Conservation (phyloP, 2,797 vertebrate species). For the Novumbra hubbsi region DNA sequence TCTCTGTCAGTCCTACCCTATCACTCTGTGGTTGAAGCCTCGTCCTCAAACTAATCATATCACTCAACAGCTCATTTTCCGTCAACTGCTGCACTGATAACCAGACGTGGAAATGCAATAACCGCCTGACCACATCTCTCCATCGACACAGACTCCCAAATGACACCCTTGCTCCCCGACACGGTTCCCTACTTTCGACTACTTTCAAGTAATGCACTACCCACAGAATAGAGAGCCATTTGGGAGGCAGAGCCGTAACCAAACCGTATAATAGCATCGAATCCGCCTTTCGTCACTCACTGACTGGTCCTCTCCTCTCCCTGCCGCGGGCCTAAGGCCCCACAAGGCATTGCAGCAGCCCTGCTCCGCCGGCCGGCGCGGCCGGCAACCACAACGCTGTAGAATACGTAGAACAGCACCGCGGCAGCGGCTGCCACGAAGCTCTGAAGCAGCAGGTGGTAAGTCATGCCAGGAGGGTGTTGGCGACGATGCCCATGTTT, state of each 20-base stretch:
- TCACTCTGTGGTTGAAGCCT: background rate
- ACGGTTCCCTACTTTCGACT: background rate
- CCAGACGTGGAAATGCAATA: no score
- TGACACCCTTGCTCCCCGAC: background rate
- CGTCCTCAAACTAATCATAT: background rate
- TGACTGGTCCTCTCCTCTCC: constrained; percentile 33
- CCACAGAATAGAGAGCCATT: background rate
- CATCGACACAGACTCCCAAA: background rate
- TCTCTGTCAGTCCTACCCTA: background rate
- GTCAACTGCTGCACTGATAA: no score
- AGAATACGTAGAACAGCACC: constrained; percentile 63
- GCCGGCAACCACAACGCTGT: constrained; percentile 43
- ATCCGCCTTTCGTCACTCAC: constrained; percentile 55
- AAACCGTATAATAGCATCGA: no score
- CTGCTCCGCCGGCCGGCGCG: constrained; percentile 30
- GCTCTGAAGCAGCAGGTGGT: constrained; percentile 28
- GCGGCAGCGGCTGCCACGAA: constrained; percentile 55
- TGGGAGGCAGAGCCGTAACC: no score
- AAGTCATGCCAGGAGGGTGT: constrained; percentile 47
- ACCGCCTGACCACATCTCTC: background rate
- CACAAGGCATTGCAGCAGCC: constrained; percentile 26
- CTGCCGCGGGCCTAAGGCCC: constrained; percentile 7
- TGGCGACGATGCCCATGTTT: constrained; percentile 41
- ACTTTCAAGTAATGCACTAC: no score
- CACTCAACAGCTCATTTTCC: no score